Conservation (phyloP, 1,140 invertebrate genomes). For the Pogonognathellus flavescens region DNA sequence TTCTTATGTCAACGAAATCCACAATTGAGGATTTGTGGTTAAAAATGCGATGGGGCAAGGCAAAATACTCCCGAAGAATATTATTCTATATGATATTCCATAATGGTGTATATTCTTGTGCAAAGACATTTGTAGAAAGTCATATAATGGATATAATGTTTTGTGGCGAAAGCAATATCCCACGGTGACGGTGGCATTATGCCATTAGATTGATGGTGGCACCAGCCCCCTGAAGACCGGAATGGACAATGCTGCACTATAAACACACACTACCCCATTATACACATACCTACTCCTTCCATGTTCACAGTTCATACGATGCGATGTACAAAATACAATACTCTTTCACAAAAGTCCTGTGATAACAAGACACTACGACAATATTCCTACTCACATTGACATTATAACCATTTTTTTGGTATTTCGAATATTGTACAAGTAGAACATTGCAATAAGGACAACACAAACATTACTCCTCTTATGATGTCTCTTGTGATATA, state of each 20-base stretch:
- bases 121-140: slow-evolving; percentile 32
- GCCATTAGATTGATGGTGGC: slow-evolving; percentile 63
- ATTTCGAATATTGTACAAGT: too few species aligned
- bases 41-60: slow-evolving; percentile 18
- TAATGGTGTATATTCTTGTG: slow-evolving; percentile 1
- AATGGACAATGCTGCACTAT: slow-evolving; percentile 58
- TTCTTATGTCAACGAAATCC: slow-evolving; percentile 43
- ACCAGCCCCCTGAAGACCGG: slow-evolving; percentile 64
- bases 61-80: slow-evolving; percentile 32
- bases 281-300: not conserved
- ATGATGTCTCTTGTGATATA: too few species aligned
- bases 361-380: too few species aligned
- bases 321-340: too few species aligned
- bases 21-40: slow-evolving; percentile 57
- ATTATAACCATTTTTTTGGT: too few species aligned
- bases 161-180: slow-evolving; percentile 54
- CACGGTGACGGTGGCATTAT: slow-evolving; percentile 62
- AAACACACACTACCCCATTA: not conserved
- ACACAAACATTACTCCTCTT: too few species aligned
- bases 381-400: too few species aligned
- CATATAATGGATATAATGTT: slow-evolving; percentile 43
- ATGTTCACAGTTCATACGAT: too few species aligned
- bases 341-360: too few species aligned
- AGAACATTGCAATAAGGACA: too few species aligned
- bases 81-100: not conserved